Percentiles rank a stretch among this genome's conserved stretches.
phyloP scores from a whole-genome alignment of 2,888 invertebrate genomes.

The Standfussiana lucernea region DNA sequence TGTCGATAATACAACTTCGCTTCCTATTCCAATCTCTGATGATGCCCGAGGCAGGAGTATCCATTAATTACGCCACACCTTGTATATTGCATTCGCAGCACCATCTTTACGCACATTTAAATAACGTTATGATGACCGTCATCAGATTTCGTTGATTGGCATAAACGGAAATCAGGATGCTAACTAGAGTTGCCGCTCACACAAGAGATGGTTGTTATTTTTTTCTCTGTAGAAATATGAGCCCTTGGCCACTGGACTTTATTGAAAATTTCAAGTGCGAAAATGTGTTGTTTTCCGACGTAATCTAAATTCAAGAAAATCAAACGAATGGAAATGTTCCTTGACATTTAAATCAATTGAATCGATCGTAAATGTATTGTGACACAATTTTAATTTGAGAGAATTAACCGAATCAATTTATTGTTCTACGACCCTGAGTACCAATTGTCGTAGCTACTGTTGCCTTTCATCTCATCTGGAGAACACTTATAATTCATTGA shows the following conservation, averaged over 20 bases:
- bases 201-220: neutral
- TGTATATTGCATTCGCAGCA: neutral
- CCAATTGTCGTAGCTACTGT: constrained; percentile 13
- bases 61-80: neutral
- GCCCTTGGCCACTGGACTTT: neutral
- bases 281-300: neutral
- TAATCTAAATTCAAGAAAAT: neutral
- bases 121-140: neutral
- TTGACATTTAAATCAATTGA: neutral
- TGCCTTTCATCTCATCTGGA: constrained; percentile 4
- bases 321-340: neutral
- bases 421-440: constrained; percentile 21
- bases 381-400: neutral
- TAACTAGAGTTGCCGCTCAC: neutral
- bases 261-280: neutral
- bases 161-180: neutral
- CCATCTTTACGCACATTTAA: neutral
- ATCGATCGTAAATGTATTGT: neutral
- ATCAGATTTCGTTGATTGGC: neutral
- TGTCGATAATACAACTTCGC: too few species aligned
- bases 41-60: too few species aligned
- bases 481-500: neutral
- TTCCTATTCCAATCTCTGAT: too few species aligned
- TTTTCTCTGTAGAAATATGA: neutral
- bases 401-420: constrained; percentile 1